A percentile compares a stretch with the other conserved stretches of the same genome.
Conservation (phyloP, 2,888 invertebrate species). For the Cloeon dipterum region DNA sequence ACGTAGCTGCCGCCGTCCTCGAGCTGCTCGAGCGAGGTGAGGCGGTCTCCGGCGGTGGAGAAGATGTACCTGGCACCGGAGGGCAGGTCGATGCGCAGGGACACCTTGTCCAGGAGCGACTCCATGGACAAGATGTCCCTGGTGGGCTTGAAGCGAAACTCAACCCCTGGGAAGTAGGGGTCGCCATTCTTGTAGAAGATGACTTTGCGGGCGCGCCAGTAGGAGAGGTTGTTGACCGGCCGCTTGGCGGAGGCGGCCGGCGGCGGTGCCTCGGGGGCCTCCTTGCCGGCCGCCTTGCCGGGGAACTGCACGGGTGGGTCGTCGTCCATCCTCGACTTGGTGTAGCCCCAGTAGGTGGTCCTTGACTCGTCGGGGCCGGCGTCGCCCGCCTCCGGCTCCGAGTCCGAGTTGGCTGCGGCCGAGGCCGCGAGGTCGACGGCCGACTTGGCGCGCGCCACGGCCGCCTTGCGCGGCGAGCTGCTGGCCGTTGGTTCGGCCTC, state of each 20-base stretch:
- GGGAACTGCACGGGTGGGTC: too few relatives aligned
- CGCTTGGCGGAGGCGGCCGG: constrained; percentile 20
- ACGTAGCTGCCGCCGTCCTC: constrained; percentile 85
- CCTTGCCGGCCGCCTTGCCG: constrained; percentile 20
- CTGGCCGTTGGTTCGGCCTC: constrained; percentile 15
- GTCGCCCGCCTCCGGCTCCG: constrained; percentile 23
- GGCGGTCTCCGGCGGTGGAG: constrained; percentile 73
- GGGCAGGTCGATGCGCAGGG: constrained; percentile 66
- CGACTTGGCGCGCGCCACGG: constrained; percentile 16
- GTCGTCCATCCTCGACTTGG: too few relatives aligned
- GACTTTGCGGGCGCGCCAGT: constrained; percentile 67
- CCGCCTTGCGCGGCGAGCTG: constrained; percentile 11
- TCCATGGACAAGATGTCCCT: constrained; percentile 70
- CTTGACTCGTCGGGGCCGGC: constrained; percentile 21
- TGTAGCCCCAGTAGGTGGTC: constrained; percentile 18
- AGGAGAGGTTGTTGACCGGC: constrained; percentile 32
- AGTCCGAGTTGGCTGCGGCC: constrained; percentile 31
- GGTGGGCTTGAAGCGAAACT: constrained; percentile 70
- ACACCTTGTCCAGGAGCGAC: constrained; percentile 63
- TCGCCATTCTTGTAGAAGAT: constrained; percentile 88
- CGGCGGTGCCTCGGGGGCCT: constrained; percentile 35
- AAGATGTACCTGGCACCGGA: constrained; percentile 78
- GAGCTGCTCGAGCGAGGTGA: constrained; percentile 61
- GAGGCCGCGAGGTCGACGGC: constrained; percentile 20
- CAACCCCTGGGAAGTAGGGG: constrained; percentile 73